Base-by-base conservation (phyloP, 2,113 vertebrate genomes). In the Xiphophorus couchianus region DNA sequence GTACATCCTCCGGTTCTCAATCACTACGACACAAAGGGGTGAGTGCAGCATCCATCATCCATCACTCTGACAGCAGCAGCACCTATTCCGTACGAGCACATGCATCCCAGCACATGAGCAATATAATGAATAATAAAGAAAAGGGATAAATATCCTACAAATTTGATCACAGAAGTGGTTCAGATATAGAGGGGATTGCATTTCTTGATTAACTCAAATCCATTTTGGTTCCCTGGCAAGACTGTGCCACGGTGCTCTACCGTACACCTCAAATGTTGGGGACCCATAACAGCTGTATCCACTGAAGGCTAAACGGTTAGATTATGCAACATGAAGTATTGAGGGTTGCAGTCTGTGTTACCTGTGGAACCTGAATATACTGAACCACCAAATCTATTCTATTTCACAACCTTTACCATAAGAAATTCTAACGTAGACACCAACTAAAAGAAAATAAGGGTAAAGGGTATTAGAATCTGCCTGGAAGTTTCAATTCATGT, bases 11-110 rank as follows among this genome's bases (percentile, higher is more conserved):
- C 9, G 35, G 69, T 80, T 82, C 66, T 82, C 62, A 73, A 69
- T 71, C 73, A 78, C 33, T 62, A 68, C 25, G 19, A 22, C 64
- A 84, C 66, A 44, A 42, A 72, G 33, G 77, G 61, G 37, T 62
- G 29, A 19, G 25, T 51, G 31, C 64, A 68, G 13, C 31, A 76
- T 71, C 64, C 61, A 68, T 73, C 74, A 89, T 91, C 73, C 70
- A 82, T 89, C 79, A 68, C 22, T 63, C 51, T 82, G 73, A 88
- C 74, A 79, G 73, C 37, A 42, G 39, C 6, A 75, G 63, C 15
- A 31, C 25, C 42, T n/a, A 31, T 66, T 12, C 28, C 14, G 74
- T 33, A 48, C 37, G n/a, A 33, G 28, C 48, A 48, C 77, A 63
- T 35, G 15, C 31, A 65, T 60, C 13, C 69, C n/a, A 61, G 15